Evolutionary conservation across 1,140 invertebrate genomes (phyloP).

Genomic region (Marisa cornuarietis): DNA sequence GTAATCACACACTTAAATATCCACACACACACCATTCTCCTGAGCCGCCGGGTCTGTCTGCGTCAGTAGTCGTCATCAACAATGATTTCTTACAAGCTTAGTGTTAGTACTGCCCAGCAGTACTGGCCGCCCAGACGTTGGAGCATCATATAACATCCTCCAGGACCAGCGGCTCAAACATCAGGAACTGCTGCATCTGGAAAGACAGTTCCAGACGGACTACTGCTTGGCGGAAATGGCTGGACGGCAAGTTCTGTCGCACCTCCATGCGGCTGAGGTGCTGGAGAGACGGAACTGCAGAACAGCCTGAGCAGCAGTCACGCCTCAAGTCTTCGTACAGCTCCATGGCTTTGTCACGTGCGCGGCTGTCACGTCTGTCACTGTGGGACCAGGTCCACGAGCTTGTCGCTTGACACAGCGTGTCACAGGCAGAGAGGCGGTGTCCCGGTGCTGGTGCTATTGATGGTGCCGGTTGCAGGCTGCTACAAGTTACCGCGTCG

Average conservation of each 20-base stretch:
- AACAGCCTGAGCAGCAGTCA: not conserved
- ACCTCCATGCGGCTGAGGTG: slow-evolving; percentile 10
- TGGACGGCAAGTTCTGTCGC: not conserved
- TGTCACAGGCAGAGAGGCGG: no score
- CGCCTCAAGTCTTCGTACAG: not conserved
- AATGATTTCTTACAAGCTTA: no score
- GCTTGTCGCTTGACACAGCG: no score
- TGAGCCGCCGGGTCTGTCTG: no score
- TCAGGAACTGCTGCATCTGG: slow-evolving; percentile 8
- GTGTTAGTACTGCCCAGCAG: no score
- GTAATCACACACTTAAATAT: not conserved
- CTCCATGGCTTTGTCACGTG: slow-evolving; percentile 7
- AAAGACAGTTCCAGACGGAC: slow-evolving; percentile 2
- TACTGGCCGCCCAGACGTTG: no score
- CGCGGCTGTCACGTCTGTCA: no score
- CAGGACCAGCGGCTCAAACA: slow-evolving; percentile 5
- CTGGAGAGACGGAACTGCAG: not conserved
- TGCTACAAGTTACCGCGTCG: no score
- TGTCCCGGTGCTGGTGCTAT: no score
- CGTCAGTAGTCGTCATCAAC: no score
- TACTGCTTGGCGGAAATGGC: slow-evolving; percentile 2
- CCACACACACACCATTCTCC: not conserved
- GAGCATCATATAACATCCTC: not conserved
- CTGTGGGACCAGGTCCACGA: no score
- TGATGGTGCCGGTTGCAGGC: no score